Base-by-base conservation (phyloP, 2,113 vertebrate species). In the Ophiodon elongatus region DNA sequence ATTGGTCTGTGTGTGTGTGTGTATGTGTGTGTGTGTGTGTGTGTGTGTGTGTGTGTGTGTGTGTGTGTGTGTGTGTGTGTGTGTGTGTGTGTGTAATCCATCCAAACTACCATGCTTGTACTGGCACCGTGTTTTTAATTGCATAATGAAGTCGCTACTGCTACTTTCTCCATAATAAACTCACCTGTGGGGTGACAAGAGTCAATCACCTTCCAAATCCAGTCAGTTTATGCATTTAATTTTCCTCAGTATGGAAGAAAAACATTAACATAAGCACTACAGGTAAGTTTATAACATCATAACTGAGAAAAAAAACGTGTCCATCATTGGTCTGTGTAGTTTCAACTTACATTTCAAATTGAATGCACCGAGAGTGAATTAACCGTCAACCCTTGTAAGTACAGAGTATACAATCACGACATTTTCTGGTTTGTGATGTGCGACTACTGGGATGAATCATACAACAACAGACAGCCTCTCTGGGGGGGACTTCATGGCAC, bases 341-440 rank as follows among this genome's bases (percentile, higher is more conserved):
- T 72, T 77, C 15, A 78, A 60, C 72, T 90, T 77, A 69, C 43
- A 74, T 72, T 78, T 88, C n/a, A 39, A 82, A 82, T 27, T 64
- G 67, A 84, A 67, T 81, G 41, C 56, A 65, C 6, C 0, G 11
- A n/a, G 43, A 73, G 57, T 14, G 15, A 69, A 79, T 76, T 83
- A 79, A 62, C 76, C 4, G 3, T 13, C 67, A 73, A 50, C 73
- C 33, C 45, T 47, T 84, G 78, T 74, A 75, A 83, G 60, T n/a
- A 45, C 57, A 82, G 35, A 57, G 67, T 54, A 56, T 56, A 79
- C 70, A 60, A 81, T 87, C 47, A 63, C 69, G 59, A 31, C 4
- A 29, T 76, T 73, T 81, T 71, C 79, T 79, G 69, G 29, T 76
- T 23, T 69, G 76, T 85, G 50, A 69, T 47, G 54, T 79, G 69